phyloP scores from a whole-genome alignment of 2,888 invertebrate species.

The Anodontia alba region DNA sequence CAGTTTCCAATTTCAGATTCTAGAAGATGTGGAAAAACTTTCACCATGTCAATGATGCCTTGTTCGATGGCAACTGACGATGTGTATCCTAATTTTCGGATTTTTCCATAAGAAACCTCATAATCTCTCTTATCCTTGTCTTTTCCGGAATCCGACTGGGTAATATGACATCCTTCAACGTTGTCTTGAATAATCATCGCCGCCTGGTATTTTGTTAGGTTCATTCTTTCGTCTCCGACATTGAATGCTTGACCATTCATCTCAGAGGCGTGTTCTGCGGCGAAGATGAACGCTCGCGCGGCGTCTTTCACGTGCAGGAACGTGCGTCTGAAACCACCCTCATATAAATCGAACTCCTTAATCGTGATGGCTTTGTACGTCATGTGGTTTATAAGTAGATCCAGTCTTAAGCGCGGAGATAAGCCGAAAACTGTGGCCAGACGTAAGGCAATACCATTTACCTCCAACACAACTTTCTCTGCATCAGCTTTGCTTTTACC shows the following conservation, averaged over 20 bases:
- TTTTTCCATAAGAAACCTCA: slow-evolving; percentile 83
- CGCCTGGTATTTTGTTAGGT: slow-evolving; percentile 82
- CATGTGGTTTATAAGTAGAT: slow-evolving; percentile 84
- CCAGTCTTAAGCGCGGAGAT: slow-evolving; percentile 83
- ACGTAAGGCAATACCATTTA: slow-evolving; percentile 81
- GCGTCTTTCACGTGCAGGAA: slow-evolving; percentile 74
- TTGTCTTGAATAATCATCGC: slow-evolving; percentile 78
- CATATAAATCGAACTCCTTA: slow-evolving; percentile 82
- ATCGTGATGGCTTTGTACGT: slow-evolving; percentile 79
- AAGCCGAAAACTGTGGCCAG: slow-evolving; percentile 84
- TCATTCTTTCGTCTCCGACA: slow-evolving; percentile 84
- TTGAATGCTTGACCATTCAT: slow-evolving; percentile 83
- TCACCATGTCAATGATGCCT: slow-evolving; percentile 80
- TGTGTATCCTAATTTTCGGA: slow-evolving; percentile 79
- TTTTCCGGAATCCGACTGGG: slow-evolving; percentile 76
- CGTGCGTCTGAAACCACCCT: slow-evolving; percentile 80
- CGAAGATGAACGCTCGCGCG: slow-evolving; percentile 82
- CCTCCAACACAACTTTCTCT: slow-evolving; percentile 75
- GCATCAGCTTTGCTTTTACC: slow-evolving; percentile 83
- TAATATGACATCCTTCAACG: slow-evolving; percentile 78
- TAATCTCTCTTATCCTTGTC: slow-evolving; percentile 85
- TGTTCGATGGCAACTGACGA: slow-evolving; percentile 81
- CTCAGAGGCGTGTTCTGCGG: slow-evolving; percentile 77
- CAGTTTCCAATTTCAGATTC: no score
- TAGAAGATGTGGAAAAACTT: slow-evolving; percentile 76